These are phyloP conservation scores for Ceyx melanurus DNA, from an alignment of 2,113 vertebrate species.

Conservation along the genomic window DNA sequence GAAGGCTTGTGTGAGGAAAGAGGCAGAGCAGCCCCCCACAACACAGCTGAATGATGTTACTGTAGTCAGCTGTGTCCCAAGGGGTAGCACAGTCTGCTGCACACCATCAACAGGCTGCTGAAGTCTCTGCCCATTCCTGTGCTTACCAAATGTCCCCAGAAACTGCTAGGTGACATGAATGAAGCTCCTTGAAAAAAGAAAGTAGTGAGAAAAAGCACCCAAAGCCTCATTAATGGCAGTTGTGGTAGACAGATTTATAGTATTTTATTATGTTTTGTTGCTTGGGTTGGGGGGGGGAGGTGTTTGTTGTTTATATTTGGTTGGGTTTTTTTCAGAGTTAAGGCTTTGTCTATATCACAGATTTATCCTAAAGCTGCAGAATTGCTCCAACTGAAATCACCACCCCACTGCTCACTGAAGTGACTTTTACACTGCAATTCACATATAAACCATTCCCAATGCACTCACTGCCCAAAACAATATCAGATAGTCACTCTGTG, in stretches of 20 bases:
- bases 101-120: neutral
- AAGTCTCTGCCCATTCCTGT: neutral
- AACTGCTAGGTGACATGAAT: neutral
- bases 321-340: neutral
- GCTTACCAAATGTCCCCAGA: neutral
- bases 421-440: neutral
- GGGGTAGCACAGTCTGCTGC: neutral
- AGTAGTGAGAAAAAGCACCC: neutral
- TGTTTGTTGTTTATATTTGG: neutral
- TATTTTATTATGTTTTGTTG: neutral
- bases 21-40: slow-evolving; percentile 12
- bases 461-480: neutral
- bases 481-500: neutral
- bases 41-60: neutral
- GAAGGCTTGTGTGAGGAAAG: slow-evolving; percentile 16
- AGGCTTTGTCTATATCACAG: neutral
- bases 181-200: neutral
- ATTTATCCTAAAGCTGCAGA: neutral
- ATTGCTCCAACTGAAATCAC: neutral
- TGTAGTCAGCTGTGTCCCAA: slow-evolving; percentile 12
- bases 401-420: neutral
- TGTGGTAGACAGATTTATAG: neutral
- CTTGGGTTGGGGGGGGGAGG: neutral
- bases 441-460: neutral
- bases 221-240: neutral